Evolutionary conservation across 2,113 vertebrate species (phyloP).

Genomic region (Leptocoma aspasia): DNA sequence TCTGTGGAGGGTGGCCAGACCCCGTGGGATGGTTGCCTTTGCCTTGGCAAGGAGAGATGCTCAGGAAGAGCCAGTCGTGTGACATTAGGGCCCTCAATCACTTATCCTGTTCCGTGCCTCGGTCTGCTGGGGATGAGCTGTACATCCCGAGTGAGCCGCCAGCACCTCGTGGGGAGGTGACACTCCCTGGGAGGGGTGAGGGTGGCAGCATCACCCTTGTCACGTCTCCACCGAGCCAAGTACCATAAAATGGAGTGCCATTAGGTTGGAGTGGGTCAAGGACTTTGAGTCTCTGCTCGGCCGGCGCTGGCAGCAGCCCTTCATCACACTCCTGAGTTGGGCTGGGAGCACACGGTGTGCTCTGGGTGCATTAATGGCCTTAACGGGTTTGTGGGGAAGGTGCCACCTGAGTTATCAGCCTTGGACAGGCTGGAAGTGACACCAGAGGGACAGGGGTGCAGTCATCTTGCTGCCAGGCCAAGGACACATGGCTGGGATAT

Average conservation of each 20-base stretch:
- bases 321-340: background rate
- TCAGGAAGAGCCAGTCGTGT: accelerated
- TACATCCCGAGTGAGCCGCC: accelerated
- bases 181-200: accelerated
- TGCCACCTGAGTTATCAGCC: background rate
- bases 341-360: background rate
- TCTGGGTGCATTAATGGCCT: background rate
- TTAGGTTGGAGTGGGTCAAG: background rate
- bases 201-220: background rate
- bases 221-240: accelerated
- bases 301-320: background rate
- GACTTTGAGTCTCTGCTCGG: accelerated
- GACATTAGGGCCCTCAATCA: background rate
- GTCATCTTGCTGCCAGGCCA: background rate
- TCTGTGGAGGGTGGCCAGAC: background rate
- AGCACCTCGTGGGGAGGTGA: background rate
- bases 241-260: background rate
- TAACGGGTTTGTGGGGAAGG: background rate
- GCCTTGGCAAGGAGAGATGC: background rate
- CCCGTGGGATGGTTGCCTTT: accelerated
- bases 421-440: background rate
- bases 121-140: background rate
- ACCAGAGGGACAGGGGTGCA: background rate
- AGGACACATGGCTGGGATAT: accelerated
- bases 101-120: accelerated